Conservation (phyloP, 2,113 vertebrate species). For the Melospiza georgiana region DNA sequence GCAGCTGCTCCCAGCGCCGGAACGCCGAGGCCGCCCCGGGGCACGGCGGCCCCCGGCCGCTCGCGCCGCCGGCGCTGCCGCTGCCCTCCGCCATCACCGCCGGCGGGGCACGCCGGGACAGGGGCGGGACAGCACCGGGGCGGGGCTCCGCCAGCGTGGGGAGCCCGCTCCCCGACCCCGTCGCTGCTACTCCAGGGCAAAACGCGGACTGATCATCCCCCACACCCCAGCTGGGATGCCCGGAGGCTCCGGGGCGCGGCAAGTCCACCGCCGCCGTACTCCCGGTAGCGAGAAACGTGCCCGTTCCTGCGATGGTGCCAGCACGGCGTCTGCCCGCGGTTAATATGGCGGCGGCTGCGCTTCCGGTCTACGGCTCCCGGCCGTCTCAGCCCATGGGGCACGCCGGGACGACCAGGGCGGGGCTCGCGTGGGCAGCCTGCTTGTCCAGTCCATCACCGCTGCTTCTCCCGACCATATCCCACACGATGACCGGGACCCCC, state of each 20-base stretch:
- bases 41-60: conserved; percentile 74
- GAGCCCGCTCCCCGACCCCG: accelerated
- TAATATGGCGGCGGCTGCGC: background rate
- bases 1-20: conserved; percentile 72
- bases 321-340: background rate
- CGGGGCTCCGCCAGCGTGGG: background rate
- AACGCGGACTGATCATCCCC: accelerated
- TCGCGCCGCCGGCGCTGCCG: background rate
- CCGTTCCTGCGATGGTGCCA: background rate
- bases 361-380: background rate
- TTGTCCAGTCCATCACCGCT: background rate
- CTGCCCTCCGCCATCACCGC: conserved; percentile 15
- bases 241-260: background rate
- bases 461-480: too few species aligned
- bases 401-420: accelerated
- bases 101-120: background rate
- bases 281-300: background rate
- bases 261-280: accelerated
- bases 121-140: background rate
- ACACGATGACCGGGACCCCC: background rate
- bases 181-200: background rate
- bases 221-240: background rate
- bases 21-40: conserved; percentile 56
- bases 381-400: background rate
- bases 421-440: background rate